Percentiles rank a stretch among this genome's conserved stretches.
These are phyloP conservation scores for Todus mexicanus DNA, from an alignment of 2,797 vertebrate species.

Conservation along the genomic window DNA sequence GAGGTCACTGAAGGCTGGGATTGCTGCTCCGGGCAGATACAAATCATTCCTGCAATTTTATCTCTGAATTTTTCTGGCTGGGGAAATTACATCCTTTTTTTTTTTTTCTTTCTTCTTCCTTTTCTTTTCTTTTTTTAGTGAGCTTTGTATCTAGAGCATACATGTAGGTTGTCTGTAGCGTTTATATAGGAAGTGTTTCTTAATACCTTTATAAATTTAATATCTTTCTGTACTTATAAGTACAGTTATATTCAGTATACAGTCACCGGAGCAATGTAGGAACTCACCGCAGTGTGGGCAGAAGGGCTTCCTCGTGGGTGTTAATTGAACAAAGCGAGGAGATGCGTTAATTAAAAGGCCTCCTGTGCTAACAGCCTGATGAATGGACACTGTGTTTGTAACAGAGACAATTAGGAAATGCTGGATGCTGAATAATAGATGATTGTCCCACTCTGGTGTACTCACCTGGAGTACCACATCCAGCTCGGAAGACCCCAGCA, in stretches of 20 bases:
- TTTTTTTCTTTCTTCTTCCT: background rate
- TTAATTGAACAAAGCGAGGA: background rate
- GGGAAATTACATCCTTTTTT: background rate
- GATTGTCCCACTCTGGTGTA: no score
- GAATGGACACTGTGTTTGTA: background rate
- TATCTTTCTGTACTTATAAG: no score
- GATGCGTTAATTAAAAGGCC: background rate
- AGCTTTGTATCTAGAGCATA: background rate
- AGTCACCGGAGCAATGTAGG: background rate
- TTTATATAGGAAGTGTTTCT: no score
- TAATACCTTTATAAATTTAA: no score
- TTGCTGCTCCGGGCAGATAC: constrained; percentile 10
- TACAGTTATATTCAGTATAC: no score
- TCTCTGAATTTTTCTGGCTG: background rate
- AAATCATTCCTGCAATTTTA: constrained; percentile 19
- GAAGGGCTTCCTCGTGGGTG: background rate
- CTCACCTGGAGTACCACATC: no score
- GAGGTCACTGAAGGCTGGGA: constrained; percentile 18
- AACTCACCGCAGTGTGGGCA: background rate
- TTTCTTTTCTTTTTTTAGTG: background rate
- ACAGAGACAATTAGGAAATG: background rate
- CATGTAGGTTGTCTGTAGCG: no score
- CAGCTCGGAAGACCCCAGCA: no score
- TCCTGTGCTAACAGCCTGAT: background rate
- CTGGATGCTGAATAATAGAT: no score